Percentiles rank a stretch among this genome's conserved stretches.
Evolutionary conservation across 2,888 invertebrate species (phyloP).

Genomic region (Mythimna ferrago): DNA sequence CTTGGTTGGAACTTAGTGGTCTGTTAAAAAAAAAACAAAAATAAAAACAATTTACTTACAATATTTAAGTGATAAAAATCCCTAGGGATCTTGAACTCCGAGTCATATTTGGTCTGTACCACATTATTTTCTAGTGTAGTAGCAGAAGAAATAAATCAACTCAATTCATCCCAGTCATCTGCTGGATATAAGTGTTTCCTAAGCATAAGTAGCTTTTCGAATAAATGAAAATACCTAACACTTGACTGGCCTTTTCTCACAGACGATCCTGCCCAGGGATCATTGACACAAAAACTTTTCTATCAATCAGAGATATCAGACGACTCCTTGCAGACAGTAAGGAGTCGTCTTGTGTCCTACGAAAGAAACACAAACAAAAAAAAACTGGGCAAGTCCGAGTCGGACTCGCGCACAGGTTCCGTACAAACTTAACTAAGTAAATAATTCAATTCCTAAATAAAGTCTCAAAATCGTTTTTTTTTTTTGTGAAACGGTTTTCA

Average conservation of each 20-base stretch:
- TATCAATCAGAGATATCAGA: slow-evolving; percentile 2
- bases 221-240: not conserved
- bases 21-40: too few relatives aligned
- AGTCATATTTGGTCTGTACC: not conserved
- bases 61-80: too few relatives aligned
- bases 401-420: too few relatives aligned
- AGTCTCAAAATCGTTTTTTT: too few relatives aligned
- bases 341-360: not conserved
- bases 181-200: not conserved
- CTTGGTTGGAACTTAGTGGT: too few relatives aligned
- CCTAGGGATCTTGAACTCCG: too few relatives aligned
- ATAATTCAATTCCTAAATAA: too few relatives aligned
- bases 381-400: too few relatives aligned
- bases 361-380: slow-evolving; percentile 21
- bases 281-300: slow-evolving; percentile 10
- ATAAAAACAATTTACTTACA: too few relatives aligned
- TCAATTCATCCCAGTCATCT: not conserved
- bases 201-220: not conserved
- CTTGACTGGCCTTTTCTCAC: not conserved
- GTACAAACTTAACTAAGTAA: too few relatives aligned
- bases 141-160: not conserved
- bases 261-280: not conserved
- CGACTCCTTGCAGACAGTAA: not conserved
- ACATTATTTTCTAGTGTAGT: not conserved
- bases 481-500: too few relatives aligned